A percentile compares a stretch with the other conserved stretches of the same genome.
Evolutionary conservation across 2,888 invertebrate genomes (phyloP).

Genomic region (Aromia moschata): DNA sequence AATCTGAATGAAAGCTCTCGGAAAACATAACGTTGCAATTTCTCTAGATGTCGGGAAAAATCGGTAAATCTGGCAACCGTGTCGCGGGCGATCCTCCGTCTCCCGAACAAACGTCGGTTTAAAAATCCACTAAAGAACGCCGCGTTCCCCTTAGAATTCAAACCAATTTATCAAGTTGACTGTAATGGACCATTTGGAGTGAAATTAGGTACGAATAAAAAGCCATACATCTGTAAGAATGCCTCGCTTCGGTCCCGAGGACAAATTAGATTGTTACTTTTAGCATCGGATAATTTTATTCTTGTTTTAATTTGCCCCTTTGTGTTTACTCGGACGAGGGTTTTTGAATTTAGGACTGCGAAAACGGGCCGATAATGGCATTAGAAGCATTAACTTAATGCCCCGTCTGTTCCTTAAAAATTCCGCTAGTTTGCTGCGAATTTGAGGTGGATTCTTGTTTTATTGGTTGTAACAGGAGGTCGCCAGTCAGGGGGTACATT

Average conservation of each 20-base stretch:
- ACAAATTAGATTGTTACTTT: conserved; percentile 47
- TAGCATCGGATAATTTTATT: conserved; percentile 40
- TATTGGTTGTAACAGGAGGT: too few relatives aligned
- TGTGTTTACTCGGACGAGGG: conserved; percentile 3
- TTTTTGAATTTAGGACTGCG: background rate
- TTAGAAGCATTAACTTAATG: background rate
- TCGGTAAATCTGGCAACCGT: too few relatives aligned
- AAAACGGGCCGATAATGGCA: background rate
- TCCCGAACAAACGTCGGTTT: conserved; percentile 3
- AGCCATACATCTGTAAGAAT: conserved; percentile 42
- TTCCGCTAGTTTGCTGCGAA: background rate
- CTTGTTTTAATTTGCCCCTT: conserved; percentile 9
- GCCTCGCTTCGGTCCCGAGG: conserved; percentile 31
- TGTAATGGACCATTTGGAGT: conserved; percentile 47
- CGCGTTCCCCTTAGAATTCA: conserved; percentile 25
- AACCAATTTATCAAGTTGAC: conserved; percentile 46
- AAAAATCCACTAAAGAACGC: background rate
- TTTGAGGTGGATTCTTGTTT: too few relatives aligned
- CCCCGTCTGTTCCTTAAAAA: background rate
- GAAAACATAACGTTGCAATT: too few relatives aligned
- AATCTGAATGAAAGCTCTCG: too few relatives aligned
- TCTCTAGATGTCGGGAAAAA: too few relatives aligned
- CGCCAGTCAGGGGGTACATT: too few relatives aligned
- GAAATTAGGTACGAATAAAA: conserved; percentile 46
- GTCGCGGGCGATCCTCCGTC: too few relatives aligned